These are phyloP conservation scores for Drosophila pseudotalamancana DNA, from an alignment of 2,888 invertebrate genomes.

Conservation along the genomic window DNA sequence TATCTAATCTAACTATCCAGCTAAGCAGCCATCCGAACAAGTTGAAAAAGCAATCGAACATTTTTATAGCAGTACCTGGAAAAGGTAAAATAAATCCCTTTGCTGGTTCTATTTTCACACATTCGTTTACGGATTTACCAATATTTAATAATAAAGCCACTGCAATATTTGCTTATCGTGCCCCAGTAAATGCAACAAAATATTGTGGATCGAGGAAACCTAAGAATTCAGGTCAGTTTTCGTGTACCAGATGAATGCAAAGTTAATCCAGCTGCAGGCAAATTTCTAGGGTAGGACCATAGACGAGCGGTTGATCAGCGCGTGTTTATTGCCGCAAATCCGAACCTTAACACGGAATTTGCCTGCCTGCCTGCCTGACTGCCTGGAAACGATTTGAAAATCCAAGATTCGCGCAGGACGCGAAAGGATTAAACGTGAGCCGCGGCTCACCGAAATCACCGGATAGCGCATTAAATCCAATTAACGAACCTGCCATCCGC, in stretches of 20 bases:
- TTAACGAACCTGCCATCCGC: conserved; percentile 56
- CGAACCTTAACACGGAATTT: conserved; percentile 73
- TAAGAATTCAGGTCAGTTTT: conserved; percentile 40
- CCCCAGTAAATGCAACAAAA: conserved; percentile 57
- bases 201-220: conserved; percentile 64
- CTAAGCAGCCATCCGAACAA: no score
- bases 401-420: no score
- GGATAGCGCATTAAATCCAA: conserved; percentile 75
- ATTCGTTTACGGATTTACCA: background rate
- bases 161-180: conserved; percentile 51
- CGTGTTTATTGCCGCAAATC: conserved; percentile 68
- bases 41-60: no score
- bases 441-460: conserved; percentile 43
- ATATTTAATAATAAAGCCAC: conserved; percentile 11
- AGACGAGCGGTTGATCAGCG: conserved; percentile 59
- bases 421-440: conserved; percentile 39
- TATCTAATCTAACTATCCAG: no score
- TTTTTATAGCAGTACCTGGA: no score
- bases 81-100: background rate
- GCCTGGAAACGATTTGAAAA: no score
- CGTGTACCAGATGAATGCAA: conserved; percentile 53
- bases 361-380: conserved; percentile 30
- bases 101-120: no score
- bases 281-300: conserved; percentile 8
- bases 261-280: conserved; percentile 60